Conservation (phyloP, 2,797 vertebrate genomes). For the Hyperoplus lanceolatus region DNA sequence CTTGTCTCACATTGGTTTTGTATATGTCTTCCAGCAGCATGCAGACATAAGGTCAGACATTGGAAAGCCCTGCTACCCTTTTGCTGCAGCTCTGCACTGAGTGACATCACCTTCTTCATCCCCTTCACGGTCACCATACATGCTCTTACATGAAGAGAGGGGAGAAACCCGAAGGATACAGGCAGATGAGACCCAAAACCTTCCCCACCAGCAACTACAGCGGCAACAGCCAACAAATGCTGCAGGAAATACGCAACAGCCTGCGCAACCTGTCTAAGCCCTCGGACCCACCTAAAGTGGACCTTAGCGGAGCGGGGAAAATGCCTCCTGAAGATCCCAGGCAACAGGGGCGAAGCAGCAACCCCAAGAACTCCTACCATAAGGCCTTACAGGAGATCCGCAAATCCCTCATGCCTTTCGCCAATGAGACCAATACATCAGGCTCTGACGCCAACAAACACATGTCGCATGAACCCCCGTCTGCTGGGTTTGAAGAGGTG, state of each 20-base stretch:
- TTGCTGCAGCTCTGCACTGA: constrained; percentile 50
- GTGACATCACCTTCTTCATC: constrained; percentile 71
- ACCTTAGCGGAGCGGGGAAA: constrained; percentile 84
- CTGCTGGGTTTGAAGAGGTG: constrained; percentile 95
- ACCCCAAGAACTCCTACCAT: constrained; percentile 91
- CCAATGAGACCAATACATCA: constrained; percentile 87
- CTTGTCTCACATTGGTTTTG: constrained; percentile 24
- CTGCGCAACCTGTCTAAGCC: constrained; percentile 94
- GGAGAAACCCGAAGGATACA: constrained; percentile 97
- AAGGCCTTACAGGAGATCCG: constrained; percentile 96
- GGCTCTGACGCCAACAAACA: constrained; percentile 90
- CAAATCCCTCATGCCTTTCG: constrained; percentile 93
- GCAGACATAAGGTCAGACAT: constrained; percentile 70
- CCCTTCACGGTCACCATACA: constrained; percentile 85
- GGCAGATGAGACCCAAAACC: constrained; percentile 99
- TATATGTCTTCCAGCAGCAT: constrained; percentile 53
- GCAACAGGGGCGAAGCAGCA: constrained; percentile 90
- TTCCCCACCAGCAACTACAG: constrained; percentile 96
- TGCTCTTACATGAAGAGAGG: constrained; percentile 98
- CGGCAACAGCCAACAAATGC: constrained; percentile 97
- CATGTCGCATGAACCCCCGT: constrained; percentile 89
- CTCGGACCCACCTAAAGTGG: constrained; percentile 91
- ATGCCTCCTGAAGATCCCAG: constrained; percentile 89
- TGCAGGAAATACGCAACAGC: constrained; percentile 98
- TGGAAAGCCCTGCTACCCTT: constrained; percentile 21